Evolutionary conservation across 2,888 invertebrate genomes (phyloP).

Genomic region (Metellina segmentata): DNA sequence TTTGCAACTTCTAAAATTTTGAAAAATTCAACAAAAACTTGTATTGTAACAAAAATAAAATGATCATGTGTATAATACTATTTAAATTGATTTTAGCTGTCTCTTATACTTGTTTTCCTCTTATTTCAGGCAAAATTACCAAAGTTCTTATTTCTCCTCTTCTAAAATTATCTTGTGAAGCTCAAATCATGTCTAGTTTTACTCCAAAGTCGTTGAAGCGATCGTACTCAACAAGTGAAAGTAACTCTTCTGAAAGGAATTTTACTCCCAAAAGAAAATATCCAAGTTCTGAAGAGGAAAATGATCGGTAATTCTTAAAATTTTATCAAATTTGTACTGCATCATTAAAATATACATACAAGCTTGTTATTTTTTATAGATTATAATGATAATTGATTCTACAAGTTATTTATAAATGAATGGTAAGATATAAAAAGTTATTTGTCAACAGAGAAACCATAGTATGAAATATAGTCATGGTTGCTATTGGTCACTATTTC

Average conservation of each 20-base stretch:
- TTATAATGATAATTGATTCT: not conserved
- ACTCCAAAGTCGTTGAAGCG: not conserved
- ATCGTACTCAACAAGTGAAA: not conserved
- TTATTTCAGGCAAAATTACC: not conserved
- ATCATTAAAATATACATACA: not conserved
- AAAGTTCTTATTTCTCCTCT: not conserved
- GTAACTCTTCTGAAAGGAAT: not conserved
- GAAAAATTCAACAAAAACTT: not conserved
- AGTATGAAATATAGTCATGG: no score
- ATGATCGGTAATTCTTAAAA: not conserved
- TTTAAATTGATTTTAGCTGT: not conserved
- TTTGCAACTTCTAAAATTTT: not conserved
- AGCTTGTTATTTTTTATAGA: not conserved
- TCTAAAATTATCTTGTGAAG: not conserved
- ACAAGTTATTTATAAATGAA: no score
- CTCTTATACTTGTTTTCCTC: not conserved
- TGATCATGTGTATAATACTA: not conserved
- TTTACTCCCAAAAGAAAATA: slow-evolving; percentile 3
- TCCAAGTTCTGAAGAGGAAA: not conserved
- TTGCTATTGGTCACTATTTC: no score
- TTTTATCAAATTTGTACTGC: not conserved
- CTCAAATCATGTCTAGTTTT: not conserved
- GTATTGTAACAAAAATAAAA: not conserved
- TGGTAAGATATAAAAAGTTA: not conserved
- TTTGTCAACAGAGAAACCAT: not conserved